Evolutionary conservation across 2,113 vertebrate genomes (phyloP).

Genomic region (Camelus dromedarius): DNA sequence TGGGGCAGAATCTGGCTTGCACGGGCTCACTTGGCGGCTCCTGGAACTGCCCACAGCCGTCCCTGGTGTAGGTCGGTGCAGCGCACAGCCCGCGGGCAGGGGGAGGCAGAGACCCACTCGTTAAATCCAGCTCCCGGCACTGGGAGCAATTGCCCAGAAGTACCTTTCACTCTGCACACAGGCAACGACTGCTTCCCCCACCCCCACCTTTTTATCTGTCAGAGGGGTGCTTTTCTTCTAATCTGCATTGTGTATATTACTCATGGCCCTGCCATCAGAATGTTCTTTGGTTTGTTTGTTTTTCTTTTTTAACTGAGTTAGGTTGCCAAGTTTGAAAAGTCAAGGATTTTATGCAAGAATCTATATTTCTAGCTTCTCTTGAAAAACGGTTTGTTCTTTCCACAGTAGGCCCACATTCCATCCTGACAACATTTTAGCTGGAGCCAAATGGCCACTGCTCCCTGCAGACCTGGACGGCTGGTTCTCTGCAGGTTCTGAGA

Average conservation of each 20-base stretch:
- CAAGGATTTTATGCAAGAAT: neutral
- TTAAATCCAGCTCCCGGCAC: neutral
- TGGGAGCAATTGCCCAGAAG: neutral
- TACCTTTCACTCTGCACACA: neutral
- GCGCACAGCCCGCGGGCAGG: neutral
- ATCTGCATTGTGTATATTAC: neutral
- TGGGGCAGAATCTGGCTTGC: neutral
- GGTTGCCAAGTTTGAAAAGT: conserved; percentile 17
- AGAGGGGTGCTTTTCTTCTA: neutral
- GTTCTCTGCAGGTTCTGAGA: accelerated
- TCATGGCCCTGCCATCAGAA: neutral
- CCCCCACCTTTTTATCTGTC: neutral
- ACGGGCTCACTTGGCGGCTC: neutral
- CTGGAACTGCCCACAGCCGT: neutral
- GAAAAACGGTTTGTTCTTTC: neutral
- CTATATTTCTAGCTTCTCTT: neutral
- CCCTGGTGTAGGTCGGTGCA: accelerated
- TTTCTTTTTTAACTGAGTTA: neutral
- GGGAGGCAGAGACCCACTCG: neutral
- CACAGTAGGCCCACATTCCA: neutral
- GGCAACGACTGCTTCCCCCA: neutral
- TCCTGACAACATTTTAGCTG: neutral
- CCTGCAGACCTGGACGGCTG: neutral
- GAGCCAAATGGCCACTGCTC: neutral
- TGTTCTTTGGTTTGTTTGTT: neutral